Evolutionary conservation across 2,888 invertebrate species (phyloP), one percentile per base, ranked within the genome.

Genomic region (Caenorhabditis wallacei): DNA sequence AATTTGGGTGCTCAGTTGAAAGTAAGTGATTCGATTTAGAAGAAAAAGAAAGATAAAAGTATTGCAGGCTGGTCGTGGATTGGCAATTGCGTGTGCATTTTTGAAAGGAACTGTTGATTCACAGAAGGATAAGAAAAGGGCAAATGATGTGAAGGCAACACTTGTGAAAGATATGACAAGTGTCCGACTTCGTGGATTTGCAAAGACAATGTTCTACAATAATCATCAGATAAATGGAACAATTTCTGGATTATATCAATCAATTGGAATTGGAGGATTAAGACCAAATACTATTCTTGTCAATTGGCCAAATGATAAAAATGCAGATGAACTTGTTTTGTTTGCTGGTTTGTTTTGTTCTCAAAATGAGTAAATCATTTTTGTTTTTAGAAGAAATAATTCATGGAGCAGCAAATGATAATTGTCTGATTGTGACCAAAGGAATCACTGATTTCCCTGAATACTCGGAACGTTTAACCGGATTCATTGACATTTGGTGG

Each of bases 401-500:
- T 51, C 95, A 95, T 79, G 96, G 97, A 16, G 95, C 96, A 20
- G 95, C 97, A 1, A 95, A 96, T 24, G 95, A 96, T 88, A 96
- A 97, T 95, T 98, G 98, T 64, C 94, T 99, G 88, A 94, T 99
- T 74, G 97, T 99, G 63, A 97, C 98, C 20, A 98, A 99, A 93
- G 98, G 98, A 74, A 97, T 98, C 87, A 97, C 97, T 93, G 96
- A 97, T 94, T 99, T 96, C 94, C 99, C 99, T 0, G 86, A 87
- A 37, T 95, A 95, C 85, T 96, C 97, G 18, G 96, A 97, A 92
- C 96, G 96, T 30, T 95, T 92, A 0, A 85, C 84, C 8, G 99
- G 99, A 56, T 86, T 96, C 92, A 98, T 99, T 92, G 99, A 99
- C 92, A 95, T 99, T 88, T 99, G 99, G 99, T 99, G 99, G 98